Evolutionary conservation across 2,888 invertebrate genomes (phyloP), one percentile per base, ranked within the genome.

Genomic region (Galeopsomyia nigrocyanea): DNA sequence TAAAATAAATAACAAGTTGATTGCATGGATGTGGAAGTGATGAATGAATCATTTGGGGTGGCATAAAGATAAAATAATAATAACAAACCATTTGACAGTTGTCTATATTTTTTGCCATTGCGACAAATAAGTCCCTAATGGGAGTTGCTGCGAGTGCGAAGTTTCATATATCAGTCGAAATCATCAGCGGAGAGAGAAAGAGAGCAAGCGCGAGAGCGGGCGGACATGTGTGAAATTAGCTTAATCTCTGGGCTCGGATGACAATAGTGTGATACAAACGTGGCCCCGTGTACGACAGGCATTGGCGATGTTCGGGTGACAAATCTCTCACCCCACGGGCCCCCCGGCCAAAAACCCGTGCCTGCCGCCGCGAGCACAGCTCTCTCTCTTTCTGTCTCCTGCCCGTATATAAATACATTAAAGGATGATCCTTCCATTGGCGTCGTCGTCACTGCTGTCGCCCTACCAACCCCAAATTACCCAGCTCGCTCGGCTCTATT

Each of bases 151-250:
- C 68, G 71, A 66, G 74, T 69, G 75, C 73, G 76, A 56, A 78
- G 78, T 77, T 78, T 79, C 79, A 70, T 77, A 70, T 79, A 75
- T 78, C 79, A 78, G 60, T 71, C 73, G 74, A 71, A 74, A 68
- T 73, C 69, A 70, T 76, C 62, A 74, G 69, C 50, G 75, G 76
- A 39, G 39, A 56, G 63, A 70, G 73, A 63, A 73, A 68, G 69
- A 77, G 74, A 72, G 57, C 49, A 21, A 58, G 31, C 64, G 31
- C 51, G 17, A 31, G 57, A 74, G 71, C 74, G 75, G 81, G 83
- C 81, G 85, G 84, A 86, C 86, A 86, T 86, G 86, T 86, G 86
- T 86, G 86, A 86, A 86, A 86, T 86, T 86, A 86, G 86, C 86
- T 86, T 86, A 86, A 86, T 86, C 86, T 86, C 83, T 81, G 82